Evolutionary conservation across 2,113 vertebrate species (phyloP), one percentile per base, ranked within the genome.

Genomic region (Cyrtonyx montezumae): DNA sequence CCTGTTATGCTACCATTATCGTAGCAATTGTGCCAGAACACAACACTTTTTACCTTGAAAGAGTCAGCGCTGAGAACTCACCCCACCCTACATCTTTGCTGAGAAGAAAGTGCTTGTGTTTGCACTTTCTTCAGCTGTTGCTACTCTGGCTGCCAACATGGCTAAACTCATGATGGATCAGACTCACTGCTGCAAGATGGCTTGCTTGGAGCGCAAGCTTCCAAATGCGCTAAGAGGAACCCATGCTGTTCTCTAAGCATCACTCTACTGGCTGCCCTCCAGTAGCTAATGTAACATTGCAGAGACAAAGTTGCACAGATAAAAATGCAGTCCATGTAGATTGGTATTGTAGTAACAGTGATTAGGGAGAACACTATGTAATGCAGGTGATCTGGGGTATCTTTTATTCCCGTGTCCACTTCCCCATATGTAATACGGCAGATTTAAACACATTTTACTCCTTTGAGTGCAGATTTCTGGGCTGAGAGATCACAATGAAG

Each of bases 401-500:
- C 66, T 87, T 77, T 49, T 56, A 7, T 40, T 84, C 68, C 62
- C 59, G 55, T 56, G 71, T 70, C 69, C 73, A 67, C 88, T 92
- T 92, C 87, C 87, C 32, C 74, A 19, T 18, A 70, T 2, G n/a
- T 84, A 91, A 87, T 20, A 22, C 43, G 87, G 30, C n/a, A 88
- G 51, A 94, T 89, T 88, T 53, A 69, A 94, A 93, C 65, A 74
- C 28, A 65, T 91, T 88, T 84, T 32, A 89, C 91, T 79, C 79
- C 40, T 95, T 93, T 91, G 82, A 92, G 84, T 42, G 9, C 79
- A 78, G 71, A 73, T 94, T 97, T 95, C 89, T 88, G 91, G 91
- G 85, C 84, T 93, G 93, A 89, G 79, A 84, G 79, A 93, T 87
- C 93, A 95, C 97, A 96, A 91, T 96, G 94, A 97, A 95, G 92